Evolutionary conservation across 2,797 vertebrate genomes (phyloP), one percentile per base, ranked within the genome.

Genomic region (Cryptoprocta ferox): DNA sequence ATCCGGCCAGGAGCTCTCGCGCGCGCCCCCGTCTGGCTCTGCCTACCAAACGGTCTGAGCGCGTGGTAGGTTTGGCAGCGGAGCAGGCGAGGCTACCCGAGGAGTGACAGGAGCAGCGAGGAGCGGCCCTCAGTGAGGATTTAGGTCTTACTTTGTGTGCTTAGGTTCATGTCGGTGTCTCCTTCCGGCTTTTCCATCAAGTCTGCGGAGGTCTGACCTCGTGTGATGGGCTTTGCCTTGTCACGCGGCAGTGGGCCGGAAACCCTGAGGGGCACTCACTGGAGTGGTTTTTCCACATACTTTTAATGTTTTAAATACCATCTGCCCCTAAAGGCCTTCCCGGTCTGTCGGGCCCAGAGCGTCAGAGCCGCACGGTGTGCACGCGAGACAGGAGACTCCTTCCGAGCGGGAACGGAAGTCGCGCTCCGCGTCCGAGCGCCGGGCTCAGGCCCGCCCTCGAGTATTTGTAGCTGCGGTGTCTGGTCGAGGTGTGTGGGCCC

Each of bases 1-100:
- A 3, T 30, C 11, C 0, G 2, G 1, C 2, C 6, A 0, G 35
- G 32, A 4, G 42, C 10, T 19, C 28, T 9, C 24, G 70, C 76
- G 59, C 5, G 80, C 95, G 59, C 90, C 73, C 39, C 73, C n/a
- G 3, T 8, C 84, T 28, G 91, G 93, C 4, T 0, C 30, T 39
- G 45, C 19, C 0, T 8, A 6, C 14, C 59, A 19, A 97, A 97
- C 68, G 39, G 97, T 91, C 63, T 0, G 4, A n/a, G 70, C 68
- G 28, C 66, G 85, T 45, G 91, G 42, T 21, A 0, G 42, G 45
- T 4, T 2, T 5, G 30, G 76, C 68, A 0, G 10, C 12, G 0
- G 8, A 5, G 13, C 1, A 0, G n/a, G 37, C 28, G 3, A 65
- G 14, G 65, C 10, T 0, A 5, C 10, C 6, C 0, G 28, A 53